These are phyloP conservation scores for Theretra japonica DNA, from an alignment of 2,888 invertebrate genomes.

Conservation along the genomic window DNA sequence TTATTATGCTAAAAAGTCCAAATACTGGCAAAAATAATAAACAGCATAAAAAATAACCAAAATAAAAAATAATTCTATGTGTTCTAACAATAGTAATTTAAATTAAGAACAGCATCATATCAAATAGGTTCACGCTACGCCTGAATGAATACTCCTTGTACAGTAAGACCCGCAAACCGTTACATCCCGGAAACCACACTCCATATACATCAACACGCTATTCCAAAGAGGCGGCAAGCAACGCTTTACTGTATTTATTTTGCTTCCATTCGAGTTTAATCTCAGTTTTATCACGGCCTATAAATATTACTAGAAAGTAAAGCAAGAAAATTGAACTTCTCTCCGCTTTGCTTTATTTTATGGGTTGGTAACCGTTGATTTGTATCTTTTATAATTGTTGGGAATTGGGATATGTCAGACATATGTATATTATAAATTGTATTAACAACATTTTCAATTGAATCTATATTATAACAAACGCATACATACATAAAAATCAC, in stretches of 20 bases:
- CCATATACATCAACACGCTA: slow-evolving; percentile 20
- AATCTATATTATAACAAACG: too few relatives aligned
- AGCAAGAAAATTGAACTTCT: background rate
- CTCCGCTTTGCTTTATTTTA: background rate
- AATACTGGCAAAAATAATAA: too few relatives aligned
- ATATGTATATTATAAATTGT: too few relatives aligned
- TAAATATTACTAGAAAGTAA: background rate
- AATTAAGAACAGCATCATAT: background rate
- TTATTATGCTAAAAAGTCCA: too few relatives aligned
- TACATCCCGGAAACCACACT: slow-evolving; percentile 15
- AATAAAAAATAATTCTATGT: too few relatives aligned
- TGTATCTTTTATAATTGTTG: too few relatives aligned
- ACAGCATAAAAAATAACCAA: background rate
- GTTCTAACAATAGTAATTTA: background rate
- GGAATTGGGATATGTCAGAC: too few relatives aligned
- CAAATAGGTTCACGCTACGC: background rate
- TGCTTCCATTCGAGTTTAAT: background rate
- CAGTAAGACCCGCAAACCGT: background rate
- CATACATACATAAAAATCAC: too few relatives aligned
- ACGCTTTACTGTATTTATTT: background rate
- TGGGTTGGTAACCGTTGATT: too few relatives aligned
- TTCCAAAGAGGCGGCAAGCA: background rate
- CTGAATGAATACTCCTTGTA: background rate
- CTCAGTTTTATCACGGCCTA: background rate
- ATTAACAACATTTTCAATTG: too few relatives aligned